Percentiles rank a stretch among this genome's conserved stretches.
Conservation (phyloP, 2,113 vertebrate genomes). For the Phaetusa simplex region DNA sequence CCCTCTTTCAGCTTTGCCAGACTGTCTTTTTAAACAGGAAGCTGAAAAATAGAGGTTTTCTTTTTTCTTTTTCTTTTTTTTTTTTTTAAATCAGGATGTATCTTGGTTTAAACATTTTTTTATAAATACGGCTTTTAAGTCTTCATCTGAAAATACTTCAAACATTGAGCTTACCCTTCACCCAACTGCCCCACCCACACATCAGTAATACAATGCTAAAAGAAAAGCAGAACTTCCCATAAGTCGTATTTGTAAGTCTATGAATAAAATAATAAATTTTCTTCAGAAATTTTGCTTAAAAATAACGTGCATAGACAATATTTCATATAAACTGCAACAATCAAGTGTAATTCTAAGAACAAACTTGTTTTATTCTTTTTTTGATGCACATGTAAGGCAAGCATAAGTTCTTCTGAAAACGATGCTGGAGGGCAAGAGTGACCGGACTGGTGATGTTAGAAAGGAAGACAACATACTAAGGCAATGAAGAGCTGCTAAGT, state of each 20-base stretch:
- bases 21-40: slow-evolving; percentile 17
- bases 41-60: not conserved
- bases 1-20: not conserved
- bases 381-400: not conserved
- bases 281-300: not conserved
- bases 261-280: not conserved
- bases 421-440: not conserved
- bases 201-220: not conserved
- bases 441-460: not conserved
- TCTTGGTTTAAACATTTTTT: not conserved
- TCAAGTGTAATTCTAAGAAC: not conserved
- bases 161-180: not conserved
- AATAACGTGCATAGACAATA: not conserved
- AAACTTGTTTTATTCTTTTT: not conserved
- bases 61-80: not conserved
- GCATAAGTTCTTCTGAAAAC: not conserved
- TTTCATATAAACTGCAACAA: not conserved
- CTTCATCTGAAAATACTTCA: not conserved
- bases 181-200: not conserved
- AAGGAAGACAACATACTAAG: not conserved
- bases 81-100: not conserved
- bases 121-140: not conserved
- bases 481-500: not conserved
- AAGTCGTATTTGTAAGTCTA: not conserved
- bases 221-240: not conserved